A percentile compares a stretch with the other conserved stretches of the same genome.
phyloP scores from a whole-genome alignment of 2,888 invertebrate species.

The Arge pagana region DNA sequence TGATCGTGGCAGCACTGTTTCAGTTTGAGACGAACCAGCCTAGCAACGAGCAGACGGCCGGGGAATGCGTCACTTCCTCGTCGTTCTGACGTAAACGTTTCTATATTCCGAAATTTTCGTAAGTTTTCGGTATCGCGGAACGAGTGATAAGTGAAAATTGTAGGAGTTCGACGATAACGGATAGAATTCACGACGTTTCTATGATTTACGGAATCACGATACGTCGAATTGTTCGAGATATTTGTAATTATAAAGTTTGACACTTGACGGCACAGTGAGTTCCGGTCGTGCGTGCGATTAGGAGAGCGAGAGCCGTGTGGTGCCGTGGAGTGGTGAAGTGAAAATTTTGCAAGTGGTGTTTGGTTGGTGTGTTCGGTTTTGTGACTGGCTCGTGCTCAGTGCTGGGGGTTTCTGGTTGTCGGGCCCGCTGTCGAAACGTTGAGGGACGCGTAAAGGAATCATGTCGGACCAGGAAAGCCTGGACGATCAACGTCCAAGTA shows the following conservation, averaged over 20 bases:
- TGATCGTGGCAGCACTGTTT: slow-evolving; percentile 16
- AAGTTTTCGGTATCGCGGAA: neutral
- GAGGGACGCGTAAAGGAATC: slow-evolving; percentile 40
- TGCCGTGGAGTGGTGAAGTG: slow-evolving; percentile 39
- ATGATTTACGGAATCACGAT: neutral
- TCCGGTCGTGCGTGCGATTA: slow-evolving; percentile 23
- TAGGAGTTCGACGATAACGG: slow-evolving; percentile 14
- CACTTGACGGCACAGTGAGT: slow-evolving; percentile 22
- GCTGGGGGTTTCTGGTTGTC: slow-evolving; percentile 33
- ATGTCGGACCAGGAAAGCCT: slow-evolving; percentile 58
- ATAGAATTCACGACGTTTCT: neutral
- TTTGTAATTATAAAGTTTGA: slow-evolving; percentile 20
- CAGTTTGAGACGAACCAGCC: slow-evolving; percentile 18
- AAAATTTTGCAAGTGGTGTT: slow-evolving; percentile 44
- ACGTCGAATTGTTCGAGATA: slow-evolving; percentile 9
- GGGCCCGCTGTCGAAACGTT: slow-evolving; percentile 39
- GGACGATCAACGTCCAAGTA: slow-evolving; percentile 57
- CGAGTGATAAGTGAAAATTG: slow-evolving; percentile 8
- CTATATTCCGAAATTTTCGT: slow-evolving; percentile 1
- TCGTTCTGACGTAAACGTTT: slow-evolving; percentile 15
- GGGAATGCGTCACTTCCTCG: slow-evolving; percentile 20
- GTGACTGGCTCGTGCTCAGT: slow-evolving; percentile 33
- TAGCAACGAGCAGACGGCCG: slow-evolving; percentile 21
- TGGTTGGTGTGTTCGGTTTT: slow-evolving; percentile 37
- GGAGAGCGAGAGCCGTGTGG: slow-evolving; percentile 28